Base-by-base conservation (phyloP, 2,888 invertebrate genomes). In the Parapristionchus giblindavisi region DNA sequence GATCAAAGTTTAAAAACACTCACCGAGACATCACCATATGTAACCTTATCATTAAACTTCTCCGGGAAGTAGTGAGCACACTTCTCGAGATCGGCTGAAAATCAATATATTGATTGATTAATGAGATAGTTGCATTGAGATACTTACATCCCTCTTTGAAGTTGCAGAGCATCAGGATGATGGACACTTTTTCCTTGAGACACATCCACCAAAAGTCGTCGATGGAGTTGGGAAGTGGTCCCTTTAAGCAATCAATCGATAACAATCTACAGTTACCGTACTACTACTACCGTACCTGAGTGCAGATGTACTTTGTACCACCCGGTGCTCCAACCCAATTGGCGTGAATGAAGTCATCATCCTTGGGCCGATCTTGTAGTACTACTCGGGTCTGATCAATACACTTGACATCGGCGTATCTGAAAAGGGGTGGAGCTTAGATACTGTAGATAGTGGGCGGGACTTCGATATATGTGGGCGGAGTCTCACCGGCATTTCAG, bases 241-340 rank as follows among this genome's bases (percentile, higher is more conserved):
- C 68, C 68, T 68, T 96, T 93, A 96, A 43, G 21, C 0, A 21
- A 36, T 43, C 3, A 56, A 32, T 21, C 43, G 11, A 43, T 17
- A 43, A 17, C 17, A 43, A 8, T 17, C 32, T 21, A 8, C 24
- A 14, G 56, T 11, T 60, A 60, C 34, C 1, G n/a, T 34, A 60
- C n/a, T 8, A 34, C 4, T 1, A 36, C 2, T 60, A 60, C 60
- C n/a, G 34, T 48, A 51, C 79, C 70, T 79, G 79, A 1, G 77
- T 68, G 52, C 77, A 77, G 52, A 79, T 79, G 76, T 79, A 79
- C 48, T 61, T 75, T n/a, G 66, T 76, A 3, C 38, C 21, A 8
- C 56, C 54, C 17, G 73, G 52, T 11, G 63, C 27, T 6, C 63
- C 63, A 21, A 79, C 71, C 70, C 73, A 79, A 63, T 38, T 71